Evolutionary conservation across 1,140 invertebrate species (phyloP).

Genomic region (Camponotus floridanus): DNA sequence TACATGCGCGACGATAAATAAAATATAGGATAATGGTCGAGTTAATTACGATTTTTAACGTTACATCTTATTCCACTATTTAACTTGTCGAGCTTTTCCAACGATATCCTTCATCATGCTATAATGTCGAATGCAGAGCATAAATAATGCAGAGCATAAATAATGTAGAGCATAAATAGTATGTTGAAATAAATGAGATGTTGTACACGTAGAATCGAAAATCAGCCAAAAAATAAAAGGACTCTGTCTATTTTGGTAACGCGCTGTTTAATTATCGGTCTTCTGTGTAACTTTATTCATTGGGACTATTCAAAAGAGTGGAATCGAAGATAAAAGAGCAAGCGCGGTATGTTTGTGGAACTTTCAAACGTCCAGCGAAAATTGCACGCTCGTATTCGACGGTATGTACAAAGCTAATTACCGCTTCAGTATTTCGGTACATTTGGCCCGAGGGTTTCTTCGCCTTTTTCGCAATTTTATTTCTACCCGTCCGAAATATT

Average conservation of each 20-base stretch:
- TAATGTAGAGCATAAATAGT: background rate
- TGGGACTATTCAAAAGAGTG: constrained; percentile 52
- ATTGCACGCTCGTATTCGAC: constrained; percentile 67
- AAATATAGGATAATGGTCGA: background rate
- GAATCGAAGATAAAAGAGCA: constrained; percentile 66
- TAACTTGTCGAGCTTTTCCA: background rate
- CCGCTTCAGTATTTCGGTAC: constrained; percentile 71
- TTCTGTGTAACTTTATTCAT: constrained; percentile 53
- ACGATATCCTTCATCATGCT: background rate
- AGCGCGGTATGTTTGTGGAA: constrained; percentile 65
- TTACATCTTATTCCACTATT: background rate
- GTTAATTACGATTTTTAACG: constrained; percentile 21
- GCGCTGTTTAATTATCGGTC: constrained; percentile 50
- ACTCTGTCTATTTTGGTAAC: background rate
- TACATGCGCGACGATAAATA: constrained; percentile 30
- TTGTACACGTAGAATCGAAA: background rate
- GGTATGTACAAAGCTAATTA: constrained; percentile 77
- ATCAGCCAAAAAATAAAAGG: background rate
- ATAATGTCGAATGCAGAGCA: background rate
- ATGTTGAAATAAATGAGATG: background rate
- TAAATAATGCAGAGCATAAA: background rate
- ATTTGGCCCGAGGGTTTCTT: constrained; percentile 69
- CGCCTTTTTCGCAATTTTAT: constrained; percentile 13
- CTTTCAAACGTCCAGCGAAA: constrained; percentile 71
- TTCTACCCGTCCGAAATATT: constrained; percentile 9